Percentiles rank a stretch among this genome's conserved stretches.
Evolutionary conservation across 2,113 vertebrate genomes (phyloP).

Genomic region (Pygoscelis adeliae): DNA sequence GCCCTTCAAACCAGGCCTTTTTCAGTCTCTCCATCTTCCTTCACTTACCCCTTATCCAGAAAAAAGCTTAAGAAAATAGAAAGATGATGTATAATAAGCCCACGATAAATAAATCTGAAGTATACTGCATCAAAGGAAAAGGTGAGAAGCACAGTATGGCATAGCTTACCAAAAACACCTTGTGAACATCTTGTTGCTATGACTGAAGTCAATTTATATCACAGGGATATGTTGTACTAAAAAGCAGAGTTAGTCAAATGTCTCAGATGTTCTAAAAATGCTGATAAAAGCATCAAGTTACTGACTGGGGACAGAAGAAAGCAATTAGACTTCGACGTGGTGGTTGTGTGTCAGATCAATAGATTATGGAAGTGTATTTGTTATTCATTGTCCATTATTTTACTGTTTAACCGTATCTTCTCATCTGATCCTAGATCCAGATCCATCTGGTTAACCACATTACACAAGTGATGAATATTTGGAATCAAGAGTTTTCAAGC

Average conservation of each 20-base stretch:
- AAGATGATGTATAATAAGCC: neutral
- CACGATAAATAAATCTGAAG: neutral
- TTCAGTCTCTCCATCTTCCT: neutral
- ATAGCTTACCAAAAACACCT: neutral
- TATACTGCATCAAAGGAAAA: neutral
- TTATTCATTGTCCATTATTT: neutral
- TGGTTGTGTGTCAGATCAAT: neutral
- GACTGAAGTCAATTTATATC: neutral
- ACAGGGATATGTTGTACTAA: neutral
- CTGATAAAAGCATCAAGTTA: neutral
- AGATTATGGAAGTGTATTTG: neutral
- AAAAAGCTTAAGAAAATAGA: neutral
- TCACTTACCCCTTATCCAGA: neutral
- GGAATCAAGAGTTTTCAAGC: neutral
- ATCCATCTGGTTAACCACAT: neutral
- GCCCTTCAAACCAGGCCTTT: neutral
- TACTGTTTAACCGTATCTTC: neutral
- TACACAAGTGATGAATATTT: neutral
- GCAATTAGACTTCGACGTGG: neutral
- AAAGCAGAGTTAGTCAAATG: neutral
- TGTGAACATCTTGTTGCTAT: neutral
- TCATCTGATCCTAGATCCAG: neutral
- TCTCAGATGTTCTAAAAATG: neutral
- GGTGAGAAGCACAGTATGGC: neutral
- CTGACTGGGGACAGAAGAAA: neutral